phyloP scores from a whole-genome alignment of 2,113 vertebrate genomes.

The Channa maculata region DNA sequence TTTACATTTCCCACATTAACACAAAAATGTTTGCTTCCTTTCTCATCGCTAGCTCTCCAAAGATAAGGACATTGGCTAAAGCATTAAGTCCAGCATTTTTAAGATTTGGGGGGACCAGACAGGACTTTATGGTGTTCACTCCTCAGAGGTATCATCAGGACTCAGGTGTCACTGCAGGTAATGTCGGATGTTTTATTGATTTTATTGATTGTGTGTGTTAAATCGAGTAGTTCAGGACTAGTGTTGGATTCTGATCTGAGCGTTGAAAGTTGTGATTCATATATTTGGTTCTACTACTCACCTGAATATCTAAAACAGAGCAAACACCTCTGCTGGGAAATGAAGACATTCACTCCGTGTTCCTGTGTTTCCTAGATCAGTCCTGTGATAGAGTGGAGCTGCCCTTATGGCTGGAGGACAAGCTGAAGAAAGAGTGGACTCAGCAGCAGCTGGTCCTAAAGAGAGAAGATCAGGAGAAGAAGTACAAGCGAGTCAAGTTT shows the following conservation, averaged over 20 bases:
- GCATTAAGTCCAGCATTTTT: constrained; percentile 90
- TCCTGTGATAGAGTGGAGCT: constrained; percentile 61
- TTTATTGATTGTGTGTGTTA: not conserved
- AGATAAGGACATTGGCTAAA: constrained; percentile 83
- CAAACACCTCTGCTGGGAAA: no score
- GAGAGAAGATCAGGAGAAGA: constrained; percentile 67
- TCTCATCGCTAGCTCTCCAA: constrained; percentile 84
- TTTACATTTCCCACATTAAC: no score
- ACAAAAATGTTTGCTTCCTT: not conserved
- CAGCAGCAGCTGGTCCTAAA: constrained; percentile 58
- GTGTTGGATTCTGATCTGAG: no score
- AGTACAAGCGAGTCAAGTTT: constrained; percentile 64
- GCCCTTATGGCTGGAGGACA: constrained; percentile 69
- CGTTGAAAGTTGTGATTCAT: no score
- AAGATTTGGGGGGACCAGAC: constrained; percentile 92
- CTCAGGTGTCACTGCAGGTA: constrained; percentile 50
- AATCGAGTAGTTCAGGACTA: no score
- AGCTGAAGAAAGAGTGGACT: constrained; percentile 72
- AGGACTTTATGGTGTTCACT: constrained; percentile 92
- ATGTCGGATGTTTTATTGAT: not conserved
- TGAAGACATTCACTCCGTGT: no score
- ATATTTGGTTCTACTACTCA: no score
- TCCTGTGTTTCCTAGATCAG: not conserved
- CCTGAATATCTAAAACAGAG: no score
- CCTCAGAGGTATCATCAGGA: constrained; percentile 72